phyloP scores from a whole-genome alignment of 92 coral and sea anemone species.

The Blastomussa wellsi region DNA sequence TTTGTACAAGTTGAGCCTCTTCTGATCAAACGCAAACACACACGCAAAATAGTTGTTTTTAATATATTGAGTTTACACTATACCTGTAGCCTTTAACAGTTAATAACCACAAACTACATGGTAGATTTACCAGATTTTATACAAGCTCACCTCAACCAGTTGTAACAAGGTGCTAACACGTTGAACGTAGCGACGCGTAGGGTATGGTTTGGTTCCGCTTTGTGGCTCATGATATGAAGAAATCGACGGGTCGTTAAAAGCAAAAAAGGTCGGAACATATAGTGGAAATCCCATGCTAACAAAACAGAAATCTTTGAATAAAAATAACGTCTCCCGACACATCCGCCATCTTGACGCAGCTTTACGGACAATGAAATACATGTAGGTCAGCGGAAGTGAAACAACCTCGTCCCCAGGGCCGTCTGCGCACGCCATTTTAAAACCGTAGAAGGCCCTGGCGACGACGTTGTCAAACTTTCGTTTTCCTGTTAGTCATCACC shows the following conservation, averaged over 20 bases:
- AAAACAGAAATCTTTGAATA: not conserved
- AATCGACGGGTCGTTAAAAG: slow-evolving; percentile 42
- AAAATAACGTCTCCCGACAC: no score
- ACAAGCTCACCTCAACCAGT: slow-evolving; percentile 56
- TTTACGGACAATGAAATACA: no score
- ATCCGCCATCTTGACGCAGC: not conserved
- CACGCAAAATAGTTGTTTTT: no score
- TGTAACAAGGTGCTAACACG: slow-evolving; percentile 83
- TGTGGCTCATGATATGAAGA: slow-evolving; percentile 56
- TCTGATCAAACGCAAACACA: not conserved
- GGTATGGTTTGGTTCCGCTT: slow-evolving; percentile 36
- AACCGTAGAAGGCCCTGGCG: no score
- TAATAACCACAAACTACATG: no score
- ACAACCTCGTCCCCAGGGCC: no score
- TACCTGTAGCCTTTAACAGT: not conserved
- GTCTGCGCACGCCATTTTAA: no score
- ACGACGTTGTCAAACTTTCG: not conserved
- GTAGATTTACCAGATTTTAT: not conserved
- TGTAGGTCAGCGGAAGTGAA: slow-evolving; percentile 31
- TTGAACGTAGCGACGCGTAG: slow-evolving; percentile 85
- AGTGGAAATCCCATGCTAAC: slow-evolving; percentile 62
- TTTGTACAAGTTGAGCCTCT: not conserved
- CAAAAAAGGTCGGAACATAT: slow-evolving; percentile 53
- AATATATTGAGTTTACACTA: not conserved
- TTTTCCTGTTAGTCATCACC: not conserved